Conservation (phyloP, 2,888 invertebrate genomes). For the Lordiphosa andalusiaca region DNA sequence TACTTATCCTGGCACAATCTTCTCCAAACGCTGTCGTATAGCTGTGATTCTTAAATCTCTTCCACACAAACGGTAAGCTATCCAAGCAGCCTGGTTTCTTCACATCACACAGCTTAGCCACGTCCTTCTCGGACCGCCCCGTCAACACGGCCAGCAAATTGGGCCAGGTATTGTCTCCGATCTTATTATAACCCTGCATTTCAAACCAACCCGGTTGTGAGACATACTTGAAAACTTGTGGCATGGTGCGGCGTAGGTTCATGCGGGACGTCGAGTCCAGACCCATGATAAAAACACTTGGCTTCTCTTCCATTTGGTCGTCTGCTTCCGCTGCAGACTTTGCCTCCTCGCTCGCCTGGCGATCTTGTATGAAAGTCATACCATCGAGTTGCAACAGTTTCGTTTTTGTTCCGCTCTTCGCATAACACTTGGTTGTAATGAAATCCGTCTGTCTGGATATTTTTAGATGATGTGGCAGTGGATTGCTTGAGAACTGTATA, state of each 20-base stretch:
- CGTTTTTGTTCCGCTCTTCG: background rate
- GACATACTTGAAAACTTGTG: constrained; percentile 84
- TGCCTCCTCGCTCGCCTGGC: background rate
- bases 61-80: constrained; percentile 88
- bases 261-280: constrained; percentile 91
- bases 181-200: constrained; percentile 86
- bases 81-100: constrained; percentile 83
- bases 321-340: background rate
- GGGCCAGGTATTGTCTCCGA: constrained; percentile 92
- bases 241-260: constrained; percentile 88
- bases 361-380: constrained; percentile 23
- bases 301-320: constrained; percentile 7
- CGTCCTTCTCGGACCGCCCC: constrained; percentile 82
- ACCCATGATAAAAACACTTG: constrained; percentile 84
- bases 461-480: constrained; percentile 1
- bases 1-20: constrained; percentile 85
- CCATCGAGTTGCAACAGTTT: constrained; percentile 18
- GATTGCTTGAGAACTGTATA: background rate
- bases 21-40: constrained; percentile 89
- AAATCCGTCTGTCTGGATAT: constrained; percentile 18
- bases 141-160: constrained; percentile 90
- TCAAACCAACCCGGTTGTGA: constrained; percentile 84
- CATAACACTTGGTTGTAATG: constrained; percentile 21
- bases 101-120: constrained; percentile 81
- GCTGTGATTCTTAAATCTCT: constrained; percentile 84